Evolutionary conservation across 1,140 invertebrate species (phyloP).

Genomic region (Penaeus chinensis): DNA sequence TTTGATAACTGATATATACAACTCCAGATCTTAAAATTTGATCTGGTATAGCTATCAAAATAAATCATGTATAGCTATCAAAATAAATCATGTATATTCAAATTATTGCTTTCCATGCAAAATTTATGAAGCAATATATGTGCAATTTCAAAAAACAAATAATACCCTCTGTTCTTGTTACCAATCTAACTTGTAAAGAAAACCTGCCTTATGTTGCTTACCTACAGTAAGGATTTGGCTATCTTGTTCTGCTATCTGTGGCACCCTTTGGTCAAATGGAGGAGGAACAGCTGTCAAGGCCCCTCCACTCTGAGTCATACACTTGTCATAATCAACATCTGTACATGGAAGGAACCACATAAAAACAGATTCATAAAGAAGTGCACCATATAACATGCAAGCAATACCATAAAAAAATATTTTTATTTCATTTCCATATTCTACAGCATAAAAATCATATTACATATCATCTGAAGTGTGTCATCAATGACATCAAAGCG

Average conservation of each 20-base stretch:
- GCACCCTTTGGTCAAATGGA: constrained; percentile 45
- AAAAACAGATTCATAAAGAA: background rate
- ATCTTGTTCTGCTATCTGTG: constrained; percentile 32
- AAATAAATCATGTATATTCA: too few relatives aligned
- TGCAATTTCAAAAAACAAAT: too few relatives aligned
- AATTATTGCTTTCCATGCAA: too few relatives aligned
- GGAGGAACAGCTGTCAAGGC: constrained; percentile 35
- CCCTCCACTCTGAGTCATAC: constrained; percentile 29
- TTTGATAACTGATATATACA: too few relatives aligned
- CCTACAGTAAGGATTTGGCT: constrained; percentile 41
- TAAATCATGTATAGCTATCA: too few relatives aligned
- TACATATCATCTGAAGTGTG: constrained; percentile 52
- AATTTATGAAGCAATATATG: too few relatives aligned
- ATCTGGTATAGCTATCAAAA: too few relatives aligned
- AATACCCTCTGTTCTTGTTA: too few relatives aligned
- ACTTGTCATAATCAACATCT: constrained; percentile 54
- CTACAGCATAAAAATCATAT: background rate
- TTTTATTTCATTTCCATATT: background rate
- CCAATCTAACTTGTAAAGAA: too few relatives aligned
- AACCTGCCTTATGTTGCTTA: constrained; percentile 2
- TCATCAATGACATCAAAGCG: constrained; percentile 63
- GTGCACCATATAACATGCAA: background rate
- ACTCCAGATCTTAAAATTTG: too few relatives aligned
- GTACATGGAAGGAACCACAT: background rate
- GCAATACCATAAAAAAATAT: background rate